These are phyloP conservation scores for Agelastica alni DNA, from an alignment of 2,888 invertebrate genomes.

Conservation along the genomic window DNA sequence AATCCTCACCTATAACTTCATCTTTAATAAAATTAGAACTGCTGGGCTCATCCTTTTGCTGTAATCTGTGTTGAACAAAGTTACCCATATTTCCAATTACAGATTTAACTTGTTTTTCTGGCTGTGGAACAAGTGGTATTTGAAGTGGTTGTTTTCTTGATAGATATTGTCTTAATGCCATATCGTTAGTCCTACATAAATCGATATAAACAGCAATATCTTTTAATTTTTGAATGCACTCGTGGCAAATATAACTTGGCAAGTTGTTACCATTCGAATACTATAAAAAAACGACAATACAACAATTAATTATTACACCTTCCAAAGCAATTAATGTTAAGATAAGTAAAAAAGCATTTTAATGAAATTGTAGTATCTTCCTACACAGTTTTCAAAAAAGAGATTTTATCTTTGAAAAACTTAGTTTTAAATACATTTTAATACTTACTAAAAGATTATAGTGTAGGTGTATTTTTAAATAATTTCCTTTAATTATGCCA, in stretches of 20 bases:
- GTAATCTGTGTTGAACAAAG: not conserved
- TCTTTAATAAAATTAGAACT: not conserved
- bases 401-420: no score
- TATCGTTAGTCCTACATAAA: conserved; percentile 4
- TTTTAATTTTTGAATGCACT: conserved; percentile 4
- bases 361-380: no score
- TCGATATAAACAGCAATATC: not conserved
- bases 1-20: not conserved
- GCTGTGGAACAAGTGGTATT: not conserved
- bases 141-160: not conserved
- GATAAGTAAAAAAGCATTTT: no score
- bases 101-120: not conserved
- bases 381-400: no score
- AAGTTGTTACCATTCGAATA: no score
- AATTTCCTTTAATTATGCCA: not conserved
- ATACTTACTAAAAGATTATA: no score
- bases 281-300: no score
- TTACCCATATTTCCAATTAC: not conserved
- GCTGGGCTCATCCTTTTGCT: not conserved
- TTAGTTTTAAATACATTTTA: no score
- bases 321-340: no score
- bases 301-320: no score
- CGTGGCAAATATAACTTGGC: conserved; percentile 2
- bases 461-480: no score
- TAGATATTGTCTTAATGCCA: not conserved